Evolutionary conservation across 2,113 vertebrate species (phyloP).

Genomic region (Rutilus rutilus): DNA sequence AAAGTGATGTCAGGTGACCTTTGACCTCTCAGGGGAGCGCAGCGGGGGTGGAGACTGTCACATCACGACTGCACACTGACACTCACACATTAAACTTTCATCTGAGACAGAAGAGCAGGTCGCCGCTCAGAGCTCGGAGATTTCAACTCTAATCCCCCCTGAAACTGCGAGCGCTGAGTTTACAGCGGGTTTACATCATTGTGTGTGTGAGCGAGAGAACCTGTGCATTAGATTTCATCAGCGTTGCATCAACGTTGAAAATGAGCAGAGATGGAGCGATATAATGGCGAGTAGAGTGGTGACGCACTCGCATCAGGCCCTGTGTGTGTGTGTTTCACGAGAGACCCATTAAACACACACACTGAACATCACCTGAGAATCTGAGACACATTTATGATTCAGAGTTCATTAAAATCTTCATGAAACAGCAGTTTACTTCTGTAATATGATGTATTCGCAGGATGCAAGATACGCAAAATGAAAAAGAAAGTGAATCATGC

Average conservation of each 20-base stretch:
- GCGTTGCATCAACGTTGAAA: conserved; percentile 41
- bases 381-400: neutral
- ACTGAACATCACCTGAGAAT: neutral
- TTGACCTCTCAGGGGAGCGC: conserved; percentile 22
- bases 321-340: no score
- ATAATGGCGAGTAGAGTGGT: conserved; percentile 12
- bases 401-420: neutral
- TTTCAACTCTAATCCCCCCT: neutral
- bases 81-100: conserved; percentile 11
- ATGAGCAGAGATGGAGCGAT: conserved; percentile 28
- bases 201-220: neutral
- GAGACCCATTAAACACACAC: conserved; percentile 1
- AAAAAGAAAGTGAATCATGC: neutral
- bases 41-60: conserved; percentile 26
- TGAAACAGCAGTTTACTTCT: neutral
- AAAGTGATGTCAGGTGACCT: conserved; percentile 11
- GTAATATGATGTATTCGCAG: neutral
- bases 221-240: conserved; percentile 1
- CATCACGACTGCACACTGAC: neutral
- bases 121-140: neutral
- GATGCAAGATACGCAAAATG: neutral
- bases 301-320: neutral
- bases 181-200: conserved; percentile 32
- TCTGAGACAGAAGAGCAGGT: neutral
- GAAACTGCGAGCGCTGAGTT: neutral